Evolutionary conservation across 2,797 vertebrate genomes (phyloP).

Genomic region (Steatocranus sp.): DNA sequence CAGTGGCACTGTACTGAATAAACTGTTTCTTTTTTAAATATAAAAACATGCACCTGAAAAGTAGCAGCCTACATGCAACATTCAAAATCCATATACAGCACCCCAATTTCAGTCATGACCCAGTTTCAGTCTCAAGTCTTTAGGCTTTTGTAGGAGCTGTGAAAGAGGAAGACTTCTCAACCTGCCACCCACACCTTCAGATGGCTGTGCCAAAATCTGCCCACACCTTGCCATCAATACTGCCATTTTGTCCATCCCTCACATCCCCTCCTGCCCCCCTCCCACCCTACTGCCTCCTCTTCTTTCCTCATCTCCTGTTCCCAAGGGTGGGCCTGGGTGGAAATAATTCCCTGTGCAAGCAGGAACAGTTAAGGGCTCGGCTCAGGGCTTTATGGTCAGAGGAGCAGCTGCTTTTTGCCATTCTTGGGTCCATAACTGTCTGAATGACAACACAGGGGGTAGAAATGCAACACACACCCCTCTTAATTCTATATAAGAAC

Average conservation of each 20-base stretch:
- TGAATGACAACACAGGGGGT: conserved; percentile 49
- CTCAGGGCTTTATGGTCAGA: conserved; percentile 76
- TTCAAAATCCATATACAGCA: background rate
- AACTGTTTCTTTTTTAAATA: background rate
- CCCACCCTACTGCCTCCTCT: background rate
- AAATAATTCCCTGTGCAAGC: conserved; percentile 64
- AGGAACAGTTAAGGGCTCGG: conserved; percentile 74
- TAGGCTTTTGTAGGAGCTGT: conserved; percentile 15
- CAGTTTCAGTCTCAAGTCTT: conserved; percentile 39
- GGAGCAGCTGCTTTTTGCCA: conserved; percentile 75
- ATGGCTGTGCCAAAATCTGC: conserved; percentile 64
- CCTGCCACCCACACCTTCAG: conserved; percentile 63
- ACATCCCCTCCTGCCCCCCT: conserved; percentile 28
- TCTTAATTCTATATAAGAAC: conserved; percentile 43
- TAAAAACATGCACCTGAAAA: conserved; percentile 1
- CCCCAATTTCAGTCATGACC: conserved; percentile 39
- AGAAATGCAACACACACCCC: conserved; percentile 21
- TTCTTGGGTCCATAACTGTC: conserved; percentile 73
- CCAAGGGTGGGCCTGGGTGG: conserved; percentile 54
- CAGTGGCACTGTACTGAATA: background rate
- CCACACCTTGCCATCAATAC: conserved; percentile 55
- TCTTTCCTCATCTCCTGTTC: conserved; percentile 34
- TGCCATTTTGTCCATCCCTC: conserved; percentile 44
- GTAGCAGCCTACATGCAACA: conserved; percentile 4
- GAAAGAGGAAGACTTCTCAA: conserved; percentile 51